Evolutionary conservation across 2,797 vertebrate genomes (phyloP), one percentile per base, ranked within the genome.

Genomic region (Cichlasoma orientale): DNA sequence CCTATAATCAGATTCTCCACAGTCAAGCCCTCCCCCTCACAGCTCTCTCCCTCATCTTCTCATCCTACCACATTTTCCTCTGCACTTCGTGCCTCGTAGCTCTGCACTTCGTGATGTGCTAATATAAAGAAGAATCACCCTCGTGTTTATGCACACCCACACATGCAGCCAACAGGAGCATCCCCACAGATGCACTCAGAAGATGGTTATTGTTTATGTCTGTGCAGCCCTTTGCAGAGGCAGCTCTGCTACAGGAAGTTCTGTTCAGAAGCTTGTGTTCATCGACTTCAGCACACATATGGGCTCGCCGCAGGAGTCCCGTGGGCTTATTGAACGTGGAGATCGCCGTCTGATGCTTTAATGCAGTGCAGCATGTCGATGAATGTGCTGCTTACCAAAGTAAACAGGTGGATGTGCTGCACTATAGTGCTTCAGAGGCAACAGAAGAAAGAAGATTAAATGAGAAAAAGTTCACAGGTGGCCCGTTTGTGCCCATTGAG

Each of bases 111-210:
- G 13, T 36, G 29, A 77, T 69, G 75, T 33, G 7, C 58, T 38
- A 41, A 70, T 53, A 73, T 61, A 63, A 72, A 38, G 14, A 72
- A 53, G 53, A 52, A 72, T 79, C 56, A 1, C 55, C 59, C 84
- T 88, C 73, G 74, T 87, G 69, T 80, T 80, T 84, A 78, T 86
- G 85, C 66, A 79, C 72, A 57, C 77, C 36, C 79, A 76, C 77
- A 66, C 33, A 41, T 25, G 29, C 61, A 68, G 36, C 29, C 33
- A 58, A 53, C 56, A 41, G 41, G 56, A 71, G 18, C 80, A 5
- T 14, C 36, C 68, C 36, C 54, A 55, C 56, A 54, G 29, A 72
- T 29, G n/a, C 59, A 56, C 54, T 74, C 54, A 47, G 61, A 47
- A 66, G 61, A 55, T 11, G 10, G 1, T 74, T 59, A 21, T 71